Base-by-base conservation (phyloP, 1,140 invertebrate species). In the Magallana ariakensis region DNA sequence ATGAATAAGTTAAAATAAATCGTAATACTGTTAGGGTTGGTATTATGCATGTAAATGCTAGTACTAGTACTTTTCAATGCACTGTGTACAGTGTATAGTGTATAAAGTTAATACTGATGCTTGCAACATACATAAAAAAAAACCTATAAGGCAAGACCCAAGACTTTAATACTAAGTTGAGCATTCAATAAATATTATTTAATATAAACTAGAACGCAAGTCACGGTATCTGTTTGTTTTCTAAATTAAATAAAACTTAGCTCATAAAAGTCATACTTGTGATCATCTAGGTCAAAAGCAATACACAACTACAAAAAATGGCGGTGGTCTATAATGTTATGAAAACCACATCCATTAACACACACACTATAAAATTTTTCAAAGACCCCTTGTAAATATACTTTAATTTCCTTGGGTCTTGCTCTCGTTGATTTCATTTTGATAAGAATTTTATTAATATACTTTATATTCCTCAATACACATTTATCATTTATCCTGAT, bases 401-500 rank as follows among this genome's bases (percentile, higher is more conserved):
- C 22, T 26, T 46, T 33, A 75, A 75, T 26, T 75, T 75, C 22
- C 26, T 75, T 13, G 33, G 9, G 10, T 22, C 66, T 75, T 26
- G 1, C 66, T 13, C 10, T 75, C 19, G 13, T 75, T 75, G 66
- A 75, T 75, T 75, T 75, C 66, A 75, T 26, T 75, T 75, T 26
- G 66, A 75, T 75, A 75, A 75, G 66, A 75, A 75, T 75, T 46
- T 26, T 75, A 26, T 75, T 13, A 75, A 75, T 26, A 75, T 75
- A 75, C 22, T 19, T 75, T 75, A 75, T 22, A 75, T 26, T 60
- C n/a, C 33, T 60, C 58, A 60, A 60, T 60, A 60, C 11, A 60
- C 11, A 60, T 60, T n/a, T 60, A 60, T 13, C 58, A 60, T 60
- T 75, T 26, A 75, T 75, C 33, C 58, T 16, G 7, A 26, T 75